Evolutionary conservation across 2,113 vertebrate genomes (phyloP), one percentile per base, ranked within the genome.

Genomic region (Poecile atricapillus): DNA sequence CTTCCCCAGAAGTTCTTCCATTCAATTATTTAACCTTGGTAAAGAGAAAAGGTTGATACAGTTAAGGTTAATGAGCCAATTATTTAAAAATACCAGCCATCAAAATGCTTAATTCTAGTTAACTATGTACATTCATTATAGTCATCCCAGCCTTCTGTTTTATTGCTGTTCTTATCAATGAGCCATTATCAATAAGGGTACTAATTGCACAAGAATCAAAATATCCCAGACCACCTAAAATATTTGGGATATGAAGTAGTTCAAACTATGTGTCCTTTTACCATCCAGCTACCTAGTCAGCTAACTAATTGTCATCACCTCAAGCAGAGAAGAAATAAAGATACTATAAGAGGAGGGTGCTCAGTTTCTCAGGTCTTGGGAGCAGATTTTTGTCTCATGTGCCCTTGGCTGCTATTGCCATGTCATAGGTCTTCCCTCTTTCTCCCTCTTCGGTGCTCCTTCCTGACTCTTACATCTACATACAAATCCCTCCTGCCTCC

Each of bases 1-100:
- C 37, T 75, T 96, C 73, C 76, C 83, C 43, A 92, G 88, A 96
- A 94, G 31, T 83, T 69, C n/a, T 92, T 75, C 67, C 62, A 88
- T 97, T 80, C 77, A 95, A 77, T 97, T 95, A 93, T 91, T 96
- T 97, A 97, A 97, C 95, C 89, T 96, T 97, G 83, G 60, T 85
- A 94, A 94, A 94, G 90, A 97, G 47, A 87, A 93, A 86, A 89
- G 65, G 43, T 93, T 97, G 79, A 87, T 93, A 94, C 30, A 90
- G 83, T 76, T 97, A 87, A 97, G 79, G 91, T 95, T 98, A 98
- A 97, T 96, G 93, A 98, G 64, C 43, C 82, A 93, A 97, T 97
- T 96, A 95, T 94, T 97, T 94, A 76, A 97, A 94, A 97, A 96
- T 79, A 95, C 53, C 73, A 91, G 80, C 87, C 90, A 97, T 90